Evolutionary conservation across 2,797 vertebrate species (phyloP).

Genomic region (Petrocephalus sullivani): DNA sequence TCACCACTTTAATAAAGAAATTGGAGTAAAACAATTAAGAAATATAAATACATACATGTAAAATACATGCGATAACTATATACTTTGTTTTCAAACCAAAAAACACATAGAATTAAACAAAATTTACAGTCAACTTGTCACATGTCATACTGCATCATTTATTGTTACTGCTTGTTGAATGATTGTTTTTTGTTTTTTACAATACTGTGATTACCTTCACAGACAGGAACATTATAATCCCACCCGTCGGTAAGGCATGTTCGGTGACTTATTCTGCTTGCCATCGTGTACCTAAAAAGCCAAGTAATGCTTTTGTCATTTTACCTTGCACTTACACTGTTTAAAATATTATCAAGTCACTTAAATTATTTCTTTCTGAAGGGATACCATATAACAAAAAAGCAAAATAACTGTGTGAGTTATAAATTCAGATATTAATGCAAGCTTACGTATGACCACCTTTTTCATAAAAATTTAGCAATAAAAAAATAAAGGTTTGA

Average conservation of each 20-base stretch:
- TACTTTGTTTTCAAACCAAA: not conserved
- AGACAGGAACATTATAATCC: conserved; percentile 55
- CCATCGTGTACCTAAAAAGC: conserved; percentile 52
- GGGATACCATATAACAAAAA: not conserved
- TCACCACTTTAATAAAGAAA: conserved; percentile 38
- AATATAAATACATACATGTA: not conserved
- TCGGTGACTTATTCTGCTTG: conserved; percentile 44
- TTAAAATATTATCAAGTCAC: not conserved
- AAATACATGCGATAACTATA: not conserved
- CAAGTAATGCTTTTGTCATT: not conserved
- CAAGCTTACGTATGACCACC: not conserved
- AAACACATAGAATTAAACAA: not conserved
- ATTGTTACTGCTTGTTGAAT: not conserved
- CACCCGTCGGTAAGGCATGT: conserved; percentile 52
- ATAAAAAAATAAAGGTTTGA: not conserved
- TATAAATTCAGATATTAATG: not conserved
- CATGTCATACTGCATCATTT: not conserved
- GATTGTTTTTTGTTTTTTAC: not conserved
- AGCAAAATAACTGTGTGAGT: not conserved
- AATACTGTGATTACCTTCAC: conserved; percentile 49
- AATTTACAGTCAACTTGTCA: not conserved
- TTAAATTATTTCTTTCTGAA: not conserved
- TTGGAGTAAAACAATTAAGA: not conserved
- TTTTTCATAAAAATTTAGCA: not conserved
- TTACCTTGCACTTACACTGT: not conserved